phyloP scores from a whole-genome alignment of 2,888 invertebrate species.

The Cremastinae sp. region DNA sequence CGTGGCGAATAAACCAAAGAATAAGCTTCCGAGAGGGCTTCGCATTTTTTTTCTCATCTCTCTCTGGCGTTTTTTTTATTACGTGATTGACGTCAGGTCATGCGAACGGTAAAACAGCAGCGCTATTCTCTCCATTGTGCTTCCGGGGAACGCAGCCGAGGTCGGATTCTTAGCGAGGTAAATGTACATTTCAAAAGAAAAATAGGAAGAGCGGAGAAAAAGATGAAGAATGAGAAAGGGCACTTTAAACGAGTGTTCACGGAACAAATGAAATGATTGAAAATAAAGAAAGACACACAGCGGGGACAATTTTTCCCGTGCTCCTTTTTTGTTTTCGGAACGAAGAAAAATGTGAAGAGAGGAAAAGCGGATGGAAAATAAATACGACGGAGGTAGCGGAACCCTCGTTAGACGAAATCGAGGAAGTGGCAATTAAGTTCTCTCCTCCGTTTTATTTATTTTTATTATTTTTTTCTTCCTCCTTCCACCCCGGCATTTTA shows the following conservation, averaged over 20 bases:
- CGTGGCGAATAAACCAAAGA: neutral
- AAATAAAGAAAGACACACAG: too few relatives aligned
- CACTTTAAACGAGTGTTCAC: neutral
- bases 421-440: constrained; percentile 39
- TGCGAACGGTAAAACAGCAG: constrained; percentile 24
- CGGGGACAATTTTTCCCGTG: too few relatives aligned
- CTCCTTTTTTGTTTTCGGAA: constrained; percentile 7
- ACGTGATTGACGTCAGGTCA: constrained; percentile 33
- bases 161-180: neutral
- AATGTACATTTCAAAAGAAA: neutral
- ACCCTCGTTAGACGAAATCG: constrained; percentile 6
- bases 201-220: neutral
- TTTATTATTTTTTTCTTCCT: neutral
- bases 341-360: constrained; percentile 6
- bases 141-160: constrained; percentile 12
- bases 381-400: constrained; percentile 40
- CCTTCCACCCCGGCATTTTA: neutral
- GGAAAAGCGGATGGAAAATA: constrained; percentile 19
- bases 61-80: constrained; percentile 18
- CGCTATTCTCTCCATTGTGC: constrained; percentile 19
- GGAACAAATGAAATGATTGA: neutral
- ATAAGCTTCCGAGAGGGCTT: neutral
- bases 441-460: neutral
- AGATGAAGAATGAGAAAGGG: neutral
- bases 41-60: neutral